A percentile compares a stretch with the other conserved stretches of the same genome.
These are phyloP conservation scores for Gopherus evgoodei DNA, from an alignment of 2,113 vertebrate genomes.

Conservation along the genomic window DNA sequence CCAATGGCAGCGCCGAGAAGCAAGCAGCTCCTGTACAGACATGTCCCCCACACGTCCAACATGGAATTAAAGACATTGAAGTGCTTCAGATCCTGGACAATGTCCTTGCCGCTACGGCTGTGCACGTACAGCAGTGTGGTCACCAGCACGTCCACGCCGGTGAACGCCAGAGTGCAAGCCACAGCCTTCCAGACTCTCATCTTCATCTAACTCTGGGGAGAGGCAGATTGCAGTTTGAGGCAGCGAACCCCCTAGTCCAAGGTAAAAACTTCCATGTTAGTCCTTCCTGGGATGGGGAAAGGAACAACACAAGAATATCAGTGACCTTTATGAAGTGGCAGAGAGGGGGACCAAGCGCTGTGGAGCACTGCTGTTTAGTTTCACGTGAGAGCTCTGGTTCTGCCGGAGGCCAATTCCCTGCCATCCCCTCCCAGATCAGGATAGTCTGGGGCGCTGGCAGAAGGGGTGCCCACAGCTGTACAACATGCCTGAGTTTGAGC, in stretches of 20 bases:
- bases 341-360: neutral
- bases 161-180: conserved; percentile 77
- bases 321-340: fast-evolving
- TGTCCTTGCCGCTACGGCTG: conserved; percentile 72
- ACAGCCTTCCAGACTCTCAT: conserved; percentile 83
- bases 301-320: fast-evolving
- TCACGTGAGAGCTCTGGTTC: fast-evolving
- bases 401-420: neutral
- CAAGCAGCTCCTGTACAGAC: conserved; percentile 85
- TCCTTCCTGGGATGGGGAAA: neutral
- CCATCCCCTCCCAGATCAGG: neutral
- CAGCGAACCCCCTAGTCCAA: neutral
- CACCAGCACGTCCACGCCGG: conserved; percentile 81
- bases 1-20: conserved; percentile 88
- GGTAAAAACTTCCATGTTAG: neutral
- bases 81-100: conserved; percentile 82
- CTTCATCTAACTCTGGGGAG: fast-evolving
- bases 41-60: conserved; percentile 90
- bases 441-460: neutral
- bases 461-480: neutral
- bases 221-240: neutral
- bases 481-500: neutral
- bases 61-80: conserved; percentile 87
- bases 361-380: fast-evolving
- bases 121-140: conserved; percentile 87